phyloP scores from a whole-genome alignment of 2,113 vertebrate species.

The Cnemophilus loriae region DNA sequence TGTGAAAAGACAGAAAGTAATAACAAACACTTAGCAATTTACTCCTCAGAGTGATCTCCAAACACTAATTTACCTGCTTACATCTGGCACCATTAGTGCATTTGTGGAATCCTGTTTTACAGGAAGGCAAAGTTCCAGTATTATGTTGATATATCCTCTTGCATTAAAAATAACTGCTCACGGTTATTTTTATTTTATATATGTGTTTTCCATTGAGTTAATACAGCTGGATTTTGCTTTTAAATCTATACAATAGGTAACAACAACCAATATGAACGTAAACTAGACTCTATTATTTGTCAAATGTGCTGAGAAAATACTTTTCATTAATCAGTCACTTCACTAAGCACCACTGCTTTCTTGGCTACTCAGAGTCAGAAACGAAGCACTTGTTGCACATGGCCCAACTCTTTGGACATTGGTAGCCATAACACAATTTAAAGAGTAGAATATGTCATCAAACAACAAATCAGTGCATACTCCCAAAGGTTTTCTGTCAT shows the following conservation, averaged over 20 bases:
- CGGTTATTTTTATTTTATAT: not conserved
- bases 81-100: not conserved
- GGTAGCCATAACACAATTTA: not conserved
- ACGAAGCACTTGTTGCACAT: not conserved
- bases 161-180: not conserved
- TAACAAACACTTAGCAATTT: not conserved
- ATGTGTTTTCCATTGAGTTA: not conserved
- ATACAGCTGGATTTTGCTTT: not conserved
- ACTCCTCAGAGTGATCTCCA: not conserved
- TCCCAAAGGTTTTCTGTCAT: not conserved
- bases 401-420: not conserved
- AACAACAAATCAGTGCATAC: not conserved
- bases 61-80: not conserved
- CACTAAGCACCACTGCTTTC: conserved; percentile 1
- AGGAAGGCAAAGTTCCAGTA: not conserved
- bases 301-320: not conserved
- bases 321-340: not conserved
- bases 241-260: not conserved
- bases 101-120: not conserved
- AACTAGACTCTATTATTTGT: not conserved
- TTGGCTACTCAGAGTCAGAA: not conserved
- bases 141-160: not conserved
- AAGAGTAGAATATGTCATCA: not conserved
- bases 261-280: not conserved
- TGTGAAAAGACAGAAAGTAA: not conserved